Evolutionary conservation across 64 coral and sea anemone species (phyloP), one percentile per base, ranked within the genome.

Genomic region (Astreopora myriophthalma): DNA sequence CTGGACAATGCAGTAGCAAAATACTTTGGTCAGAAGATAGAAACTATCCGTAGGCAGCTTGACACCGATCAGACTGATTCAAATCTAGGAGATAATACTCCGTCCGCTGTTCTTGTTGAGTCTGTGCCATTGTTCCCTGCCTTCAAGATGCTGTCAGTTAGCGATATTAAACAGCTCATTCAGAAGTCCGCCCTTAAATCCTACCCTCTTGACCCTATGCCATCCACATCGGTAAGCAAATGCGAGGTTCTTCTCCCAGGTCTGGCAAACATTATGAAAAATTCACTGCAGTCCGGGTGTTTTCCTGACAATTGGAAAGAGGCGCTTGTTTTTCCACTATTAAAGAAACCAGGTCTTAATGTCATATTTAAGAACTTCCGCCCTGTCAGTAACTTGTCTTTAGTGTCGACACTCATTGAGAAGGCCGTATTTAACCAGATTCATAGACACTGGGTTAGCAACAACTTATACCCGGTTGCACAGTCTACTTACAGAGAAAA

Each of bases 21-120:
- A 76, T 76, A 61, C 52, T 76, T 75, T 64, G 71, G 75, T 23
- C 34, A 22, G 28, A 88, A 88, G 33, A 76, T 76, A 20, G 85
- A 88, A 22, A 48, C 42, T 5, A 87, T 87, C 69, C 44, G 64
- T 16, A 86, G 27, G 29, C 23, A 76, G 17, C 69, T 88, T 40
- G 71, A 88, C 48, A 55, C 68, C 60, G 24, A 62, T 40, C 60
- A 39, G 80, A 33, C 80, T 85, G 19, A 40, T 66, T 85, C 23
- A 42, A 8, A 23, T 82, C 51, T 6, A 33, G 49, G 16, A 82
- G 24, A 34, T 68, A 34, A 1, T 26, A 69, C n/a, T 85, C 34
- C 63, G 8, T 29, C 60, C 11, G 23, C 33, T 68, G 62, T 44
- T 44, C 40, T 44, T 10, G 40, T 9, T 85, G 48, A 85, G n/a